Conservation (phyloP, 1,140 invertebrate genomes). For the Onthophagus taurus region DNA sequence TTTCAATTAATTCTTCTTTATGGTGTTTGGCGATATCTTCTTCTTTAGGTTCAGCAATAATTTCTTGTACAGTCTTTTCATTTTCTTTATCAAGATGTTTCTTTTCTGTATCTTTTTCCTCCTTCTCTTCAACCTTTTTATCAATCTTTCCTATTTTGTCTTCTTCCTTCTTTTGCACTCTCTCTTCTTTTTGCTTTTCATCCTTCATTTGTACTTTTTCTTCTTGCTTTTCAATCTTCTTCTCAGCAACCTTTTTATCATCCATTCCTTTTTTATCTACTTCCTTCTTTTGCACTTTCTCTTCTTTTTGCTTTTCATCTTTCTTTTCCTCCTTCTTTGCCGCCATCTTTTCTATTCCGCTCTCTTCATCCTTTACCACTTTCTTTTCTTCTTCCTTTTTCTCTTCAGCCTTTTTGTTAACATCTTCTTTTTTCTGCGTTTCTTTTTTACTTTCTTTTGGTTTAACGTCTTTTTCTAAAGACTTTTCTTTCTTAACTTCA, state of each 20-base stretch:
- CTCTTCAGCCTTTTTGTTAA: slow-evolving; percentile 16
- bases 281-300: slow-evolving; percentile 18
- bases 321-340: slow-evolving; percentile 11
- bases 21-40: no score
- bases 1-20: no score
- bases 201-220: slow-evolving; percentile 26
- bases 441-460: slow-evolving; percentile 15
- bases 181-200: slow-evolving; percentile 24
- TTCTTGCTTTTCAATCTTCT: slow-evolving; percentile 20
- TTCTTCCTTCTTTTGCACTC: slow-evolving; percentile 19
- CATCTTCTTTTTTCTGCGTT: slow-evolving; percentile 19
- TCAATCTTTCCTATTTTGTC: slow-evolving; percentile 17
- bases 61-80: no score
- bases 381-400: slow-evolving; percentile 21
- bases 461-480: slow-evolving; percentile 23
- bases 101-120: slow-evolving; percentile 12
- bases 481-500: slow-evolving; percentile 18
- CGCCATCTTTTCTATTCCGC: slow-evolving; percentile 20
- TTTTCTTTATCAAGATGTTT: slow-evolving; percentile 18
- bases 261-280: slow-evolving; percentile 15
- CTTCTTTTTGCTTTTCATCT: slow-evolving; percentile 18
- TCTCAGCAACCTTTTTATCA: slow-evolving; percentile 20
- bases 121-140: slow-evolving; percentile 18
- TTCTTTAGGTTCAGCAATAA: no score
- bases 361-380: slow-evolving; percentile 14